Base-by-base conservation (phyloP, 2,888 invertebrate genomes). In the Chesias legatella region DNA sequence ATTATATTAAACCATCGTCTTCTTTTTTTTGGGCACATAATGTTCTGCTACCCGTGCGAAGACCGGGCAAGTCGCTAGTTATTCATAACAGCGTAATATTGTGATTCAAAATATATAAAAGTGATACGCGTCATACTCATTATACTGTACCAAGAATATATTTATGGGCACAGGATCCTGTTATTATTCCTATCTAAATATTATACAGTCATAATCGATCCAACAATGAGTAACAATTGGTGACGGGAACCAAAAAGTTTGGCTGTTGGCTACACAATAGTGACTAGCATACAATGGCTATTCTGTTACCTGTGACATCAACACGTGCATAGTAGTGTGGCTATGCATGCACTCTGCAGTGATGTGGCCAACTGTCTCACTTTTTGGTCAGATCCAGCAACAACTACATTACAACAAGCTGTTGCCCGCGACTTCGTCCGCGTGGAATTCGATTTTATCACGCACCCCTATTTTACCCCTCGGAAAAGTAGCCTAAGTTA, bases 141-240 rank as follows among this genome's bases (percentile, higher is more conserved):
- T 48, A 40, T 40, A 48, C 52, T 51, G 36, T 56, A 29, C 39
- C 31, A 44, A 35, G 34, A 39, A 51, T 53, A 53, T 33, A 51
- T 60, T 53, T 53, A 60, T 60, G 59, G 59, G 53, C 58, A 63
- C 57, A 63, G 62, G 63, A 65, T 69, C 66, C 62, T 67, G 65
- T 75, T 76, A 74, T 78, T 77, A 75, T 77, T 75, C 63, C 65
- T 63, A 71, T 70, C 63, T 66, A 69, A 72, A 79, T 76, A 73
- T n/a, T n/a, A 9, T 68, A 69, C 71, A 61, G 58, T 61, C 67
- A 65, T 68, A 67, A 68, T 60, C 60, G 63, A 51, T 60, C 60
- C 68, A 79, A 82, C 81, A 82, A 82, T 83, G 72, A 74, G 68
- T 76, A 81, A 84, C 83, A 84, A 84, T 83, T 72, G 76, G 68